Conservation (phyloP, 92 coral and sea anemone species). For the Zoanthus sociatus region DNA sequence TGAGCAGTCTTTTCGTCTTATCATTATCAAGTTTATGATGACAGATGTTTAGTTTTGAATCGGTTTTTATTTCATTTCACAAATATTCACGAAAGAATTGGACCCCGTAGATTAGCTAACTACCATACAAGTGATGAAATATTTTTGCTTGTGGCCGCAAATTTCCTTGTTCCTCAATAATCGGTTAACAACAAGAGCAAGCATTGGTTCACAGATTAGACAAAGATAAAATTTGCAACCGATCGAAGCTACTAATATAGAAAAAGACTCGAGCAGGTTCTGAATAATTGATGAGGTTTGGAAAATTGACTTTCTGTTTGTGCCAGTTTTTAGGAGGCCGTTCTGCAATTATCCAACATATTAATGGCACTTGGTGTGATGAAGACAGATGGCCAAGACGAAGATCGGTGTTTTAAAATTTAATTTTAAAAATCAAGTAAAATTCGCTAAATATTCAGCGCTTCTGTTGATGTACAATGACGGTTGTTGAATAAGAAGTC, state of each 20-base stretch:
- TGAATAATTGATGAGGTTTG: conserved; percentile 41
- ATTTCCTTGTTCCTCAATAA: conserved; percentile 12
- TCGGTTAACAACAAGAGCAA: conserved; percentile 13
- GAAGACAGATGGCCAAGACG: conserved; percentile 33
- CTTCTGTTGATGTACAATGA: not conserved
- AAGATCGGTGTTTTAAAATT: conserved; percentile 34
- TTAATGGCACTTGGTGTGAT: conserved; percentile 35
- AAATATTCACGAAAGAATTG: conserved; percentile 33
- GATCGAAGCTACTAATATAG: conserved; percentile 29
- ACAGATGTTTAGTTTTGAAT: conserved; percentile 27
- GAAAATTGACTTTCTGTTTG: conserved; percentile 40
- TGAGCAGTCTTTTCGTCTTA: not conserved
- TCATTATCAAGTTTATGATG: not conserved
- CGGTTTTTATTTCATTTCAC: conserved; percentile 9
- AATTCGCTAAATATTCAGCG: conserved; percentile 37
- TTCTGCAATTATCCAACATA: conserved; percentile 11
- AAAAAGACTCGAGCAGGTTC: not conserved
- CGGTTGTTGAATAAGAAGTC: not conserved
- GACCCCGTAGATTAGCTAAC: conserved; percentile 24
- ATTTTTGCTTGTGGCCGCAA: conserved; percentile 11
- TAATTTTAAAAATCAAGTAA: conserved; percentile 29
- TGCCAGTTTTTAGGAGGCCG: conserved; percentile 27
- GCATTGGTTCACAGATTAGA: conserved; percentile 30
- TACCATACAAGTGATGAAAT: conserved; percentile 15
- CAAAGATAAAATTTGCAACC: conserved; percentile 32